Conservation (phyloP, 2,888 invertebrate genomes). For the Ceriagrion tenellum region DNA sequence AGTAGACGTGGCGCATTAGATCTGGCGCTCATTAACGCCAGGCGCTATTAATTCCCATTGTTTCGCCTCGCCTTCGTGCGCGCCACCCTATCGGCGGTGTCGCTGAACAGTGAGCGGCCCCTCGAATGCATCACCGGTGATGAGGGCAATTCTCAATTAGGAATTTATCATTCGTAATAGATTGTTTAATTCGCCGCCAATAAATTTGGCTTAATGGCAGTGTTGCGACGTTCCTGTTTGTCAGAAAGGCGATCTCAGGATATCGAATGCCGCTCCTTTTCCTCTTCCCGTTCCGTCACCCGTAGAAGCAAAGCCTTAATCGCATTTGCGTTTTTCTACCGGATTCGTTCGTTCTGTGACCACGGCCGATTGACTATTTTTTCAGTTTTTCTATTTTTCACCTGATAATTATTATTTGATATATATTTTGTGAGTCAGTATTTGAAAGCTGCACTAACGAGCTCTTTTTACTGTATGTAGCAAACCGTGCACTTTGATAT, state of each 20-base stretch:
- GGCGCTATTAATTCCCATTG: constrained; percentile 1
- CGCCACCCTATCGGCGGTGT: neutral
- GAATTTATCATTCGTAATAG: neutral
- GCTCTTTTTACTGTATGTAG: too few relatives aligned
- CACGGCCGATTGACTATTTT: too few relatives aligned
- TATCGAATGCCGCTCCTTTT: neutral
- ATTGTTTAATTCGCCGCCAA: neutral
- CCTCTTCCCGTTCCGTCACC: too few relatives aligned
- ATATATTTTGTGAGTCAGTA: too few relatives aligned
- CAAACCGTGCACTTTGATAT: too few relatives aligned
- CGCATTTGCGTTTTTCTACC: too few relatives aligned
- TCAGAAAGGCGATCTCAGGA: neutral
- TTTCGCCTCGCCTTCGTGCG: neutral
- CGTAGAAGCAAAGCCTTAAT: too few relatives aligned
- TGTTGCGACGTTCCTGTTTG: neutral
- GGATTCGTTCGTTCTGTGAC: neutral
- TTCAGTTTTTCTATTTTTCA: too few relatives aligned
- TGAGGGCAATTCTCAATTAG: neutral
- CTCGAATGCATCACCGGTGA: neutral
- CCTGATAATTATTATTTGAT: too few relatives aligned
- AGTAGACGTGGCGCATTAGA: neutral
- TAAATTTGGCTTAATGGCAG: neutral
- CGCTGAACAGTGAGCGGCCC: neutral
- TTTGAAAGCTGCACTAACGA: too few relatives aligned
- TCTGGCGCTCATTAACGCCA: neutral